Evolutionary conservation across 1,140 invertebrate genomes (phyloP).

Genomic region (Drosophila novamexicana): DNA sequence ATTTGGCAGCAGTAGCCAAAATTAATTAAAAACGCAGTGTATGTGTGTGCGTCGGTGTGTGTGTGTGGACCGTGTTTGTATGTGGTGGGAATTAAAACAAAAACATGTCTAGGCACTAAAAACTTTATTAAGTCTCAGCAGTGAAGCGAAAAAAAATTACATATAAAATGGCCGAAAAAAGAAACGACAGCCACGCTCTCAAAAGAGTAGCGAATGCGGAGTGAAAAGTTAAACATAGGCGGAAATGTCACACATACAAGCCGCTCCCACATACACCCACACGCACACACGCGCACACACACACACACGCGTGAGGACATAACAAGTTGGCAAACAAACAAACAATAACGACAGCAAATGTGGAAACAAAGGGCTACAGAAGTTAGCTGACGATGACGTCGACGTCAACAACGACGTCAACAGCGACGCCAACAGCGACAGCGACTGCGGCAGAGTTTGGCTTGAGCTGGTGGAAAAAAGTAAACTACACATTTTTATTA

Average conservation of each 20-base stretch:
- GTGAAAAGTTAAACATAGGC: slow-evolving; percentile 80
- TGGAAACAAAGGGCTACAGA: slow-evolving; percentile 78
- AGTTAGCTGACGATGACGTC: slow-evolving; percentile 50
- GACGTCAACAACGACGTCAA: slow-evolving; percentile 1
- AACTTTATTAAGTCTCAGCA: slow-evolving; percentile 74
- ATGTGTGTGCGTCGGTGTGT: slow-evolving; percentile 29
- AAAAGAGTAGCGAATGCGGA: slow-evolving; percentile 51
- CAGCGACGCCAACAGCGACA: slow-evolving; percentile 1
- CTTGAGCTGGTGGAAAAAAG: slow-evolving; percentile 47
- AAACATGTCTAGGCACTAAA: slow-evolving; percentile 81
- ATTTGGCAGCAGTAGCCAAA: slow-evolving; percentile 66
- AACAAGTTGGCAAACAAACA: slow-evolving; percentile 71
- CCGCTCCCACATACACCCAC: slow-evolving; percentile 47
- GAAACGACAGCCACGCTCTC: slow-evolving; percentile 3
- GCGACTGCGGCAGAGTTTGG: slow-evolving; percentile 31
- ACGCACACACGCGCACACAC: slow-evolving; percentile 2
- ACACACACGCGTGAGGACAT: slow-evolving; percentile 43
- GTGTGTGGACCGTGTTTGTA: slow-evolving; percentile 3
- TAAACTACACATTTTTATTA: slow-evolving; percentile 83
- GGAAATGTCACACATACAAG: slow-evolving; percentile 79
- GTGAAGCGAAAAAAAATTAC: slow-evolving; percentile 68
- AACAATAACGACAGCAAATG: slow-evolving; percentile 80
- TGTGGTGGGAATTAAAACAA: slow-evolving; percentile 57
- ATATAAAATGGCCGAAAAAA: slow-evolving; percentile 71
- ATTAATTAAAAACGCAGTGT: slow-evolving; percentile 72